phyloP scores from a whole-genome alignment of 2,113 vertebrate species.

The Brachyhypopomus occidentalis region DNA sequence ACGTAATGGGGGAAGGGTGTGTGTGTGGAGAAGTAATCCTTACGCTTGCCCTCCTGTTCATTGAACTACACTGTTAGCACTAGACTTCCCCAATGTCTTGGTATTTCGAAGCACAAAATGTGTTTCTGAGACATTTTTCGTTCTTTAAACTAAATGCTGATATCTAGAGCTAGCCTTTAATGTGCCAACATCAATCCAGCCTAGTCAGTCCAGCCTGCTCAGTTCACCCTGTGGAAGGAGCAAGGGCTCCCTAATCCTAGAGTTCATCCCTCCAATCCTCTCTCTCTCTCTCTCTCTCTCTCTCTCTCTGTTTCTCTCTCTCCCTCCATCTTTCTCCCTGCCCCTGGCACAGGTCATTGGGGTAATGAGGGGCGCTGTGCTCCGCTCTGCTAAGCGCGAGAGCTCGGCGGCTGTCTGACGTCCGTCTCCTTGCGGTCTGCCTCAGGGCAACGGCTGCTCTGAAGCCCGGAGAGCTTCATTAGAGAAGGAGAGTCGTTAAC shows the following conservation, averaged over 20 bases:
- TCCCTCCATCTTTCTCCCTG: neutral
- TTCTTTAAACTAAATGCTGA: too few species aligned
- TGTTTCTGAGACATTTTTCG: too few species aligned
- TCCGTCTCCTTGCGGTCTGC: slow-evolving; percentile 6
- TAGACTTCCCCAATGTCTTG: neutral
- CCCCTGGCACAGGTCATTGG: slow-evolving; percentile 25
- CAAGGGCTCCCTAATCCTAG: too few species aligned
- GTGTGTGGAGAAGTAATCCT: slow-evolving; percentile 1
- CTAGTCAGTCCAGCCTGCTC: neutral
- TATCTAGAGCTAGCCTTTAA: too few species aligned
- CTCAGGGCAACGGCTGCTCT: slow-evolving; percentile 14
- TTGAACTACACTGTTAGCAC: neutral
- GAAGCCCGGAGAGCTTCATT: slow-evolving; percentile 39
- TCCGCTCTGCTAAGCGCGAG: slow-evolving; percentile 1
- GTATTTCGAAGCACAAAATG: neutral
- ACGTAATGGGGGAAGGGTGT: neutral
- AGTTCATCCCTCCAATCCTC: too few species aligned
- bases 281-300: neutral
- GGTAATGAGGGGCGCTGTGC: slow-evolving; percentile 23
- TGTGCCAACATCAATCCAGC: too few species aligned
- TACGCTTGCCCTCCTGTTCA: slow-evolving; percentile 5
- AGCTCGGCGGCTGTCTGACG: slow-evolving; percentile 10
- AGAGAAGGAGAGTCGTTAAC: slow-evolving; percentile 36
- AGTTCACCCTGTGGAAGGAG: too few species aligned
- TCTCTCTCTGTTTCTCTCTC: neutral